Evolutionary conservation across 2,113 vertebrate species (phyloP), one percentile per base, ranked within the genome.

Genomic region (Upupa epops): DNA sequence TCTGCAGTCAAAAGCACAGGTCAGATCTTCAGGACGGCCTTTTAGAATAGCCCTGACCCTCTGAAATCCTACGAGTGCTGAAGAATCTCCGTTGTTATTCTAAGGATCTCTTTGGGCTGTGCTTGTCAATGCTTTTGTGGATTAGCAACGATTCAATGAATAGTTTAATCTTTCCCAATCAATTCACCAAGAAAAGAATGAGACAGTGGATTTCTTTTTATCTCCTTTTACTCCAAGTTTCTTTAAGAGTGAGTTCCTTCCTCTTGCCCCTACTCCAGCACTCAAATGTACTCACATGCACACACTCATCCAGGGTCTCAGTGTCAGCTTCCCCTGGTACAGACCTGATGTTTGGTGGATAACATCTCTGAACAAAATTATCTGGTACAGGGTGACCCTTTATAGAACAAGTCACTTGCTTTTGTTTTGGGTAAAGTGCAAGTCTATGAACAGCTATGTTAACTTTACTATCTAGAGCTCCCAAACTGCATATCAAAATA

Each of bases 91-190:
- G 15, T 40, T 83, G 52, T 65, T 83, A 48, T 65, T 83, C 65
- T 68, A 82, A 81, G 40, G 34, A 80, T 89, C 64, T 74, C 45
- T 92, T 68, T 59, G 73, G 69, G 17, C 56, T 86, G 34, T 89
- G 69, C 72, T 85, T 66, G 54, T 64, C 93, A 89, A 91, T 83
- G 82, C 75, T 88, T 93, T n/a, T 0, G 83, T 88, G 85, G 63
- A 83, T 40, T 89, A 69, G 89, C 85, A 92, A 78, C 72, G 72
- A 96, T 88, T 93, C 92, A 92, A 82, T 66, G 51, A 92, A 92
- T 94, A 92, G 83, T 91, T 95, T 95, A 87, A 90, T 89, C 80
- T 93, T 93, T 90, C 91, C 90, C 76, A 90, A 63, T 90, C 3
- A 5, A 80, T 94, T 90, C 83, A 79, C 18, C 26, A 69, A 59